Percentiles rank a stretch among this genome's conserved stretches.
phyloP scores from a whole-genome alignment of 2,797 vertebrate genomes.

The Sebastolobus altivelis region DNA sequence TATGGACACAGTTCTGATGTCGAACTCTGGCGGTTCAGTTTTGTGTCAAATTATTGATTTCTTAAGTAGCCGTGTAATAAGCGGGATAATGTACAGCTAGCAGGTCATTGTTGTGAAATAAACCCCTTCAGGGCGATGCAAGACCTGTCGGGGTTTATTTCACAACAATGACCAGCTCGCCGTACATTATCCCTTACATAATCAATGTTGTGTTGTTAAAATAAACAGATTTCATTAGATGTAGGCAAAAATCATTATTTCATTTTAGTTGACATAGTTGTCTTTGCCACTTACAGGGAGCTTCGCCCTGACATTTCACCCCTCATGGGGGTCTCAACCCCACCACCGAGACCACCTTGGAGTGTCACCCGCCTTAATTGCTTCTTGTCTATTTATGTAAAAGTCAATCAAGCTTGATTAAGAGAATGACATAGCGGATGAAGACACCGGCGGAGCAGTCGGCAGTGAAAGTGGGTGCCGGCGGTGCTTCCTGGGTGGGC shows the following conservation, averaged over 20 bases:
- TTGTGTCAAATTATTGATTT: too few species aligned
- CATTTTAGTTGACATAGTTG: conserved; percentile 20
- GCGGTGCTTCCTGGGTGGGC: conserved; percentile 66
- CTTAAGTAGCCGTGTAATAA: too few species aligned
- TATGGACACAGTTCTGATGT: too few species aligned
- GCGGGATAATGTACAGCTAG: too few species aligned
- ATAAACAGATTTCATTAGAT: neutral
- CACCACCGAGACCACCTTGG: conserved; percentile 38
- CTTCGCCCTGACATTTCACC: conserved; percentile 35
- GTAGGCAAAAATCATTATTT: neutral
- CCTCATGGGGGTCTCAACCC: conserved; percentile 22
- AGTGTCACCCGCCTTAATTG: conserved; percentile 7
- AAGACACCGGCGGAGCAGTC: conserved; percentile 21
- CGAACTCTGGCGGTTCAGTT: too few species aligned
- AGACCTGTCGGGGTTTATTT: too few species aligned
- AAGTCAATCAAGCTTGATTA: conserved; percentile 44
- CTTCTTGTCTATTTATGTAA: conserved; percentile 25
- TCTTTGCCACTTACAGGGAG: conserved; percentile 20
- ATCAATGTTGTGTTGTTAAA: neutral
- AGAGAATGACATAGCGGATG: conserved; percentile 26
- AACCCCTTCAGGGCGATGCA: too few species aligned
- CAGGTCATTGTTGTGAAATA: too few species aligned
- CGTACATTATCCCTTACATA: neutral
- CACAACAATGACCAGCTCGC: too few species aligned
- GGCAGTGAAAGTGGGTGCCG: conserved; percentile 33